Conservation (phyloP, 2,113 vertebrate species). For the Lepisosteus osseus region DNA sequence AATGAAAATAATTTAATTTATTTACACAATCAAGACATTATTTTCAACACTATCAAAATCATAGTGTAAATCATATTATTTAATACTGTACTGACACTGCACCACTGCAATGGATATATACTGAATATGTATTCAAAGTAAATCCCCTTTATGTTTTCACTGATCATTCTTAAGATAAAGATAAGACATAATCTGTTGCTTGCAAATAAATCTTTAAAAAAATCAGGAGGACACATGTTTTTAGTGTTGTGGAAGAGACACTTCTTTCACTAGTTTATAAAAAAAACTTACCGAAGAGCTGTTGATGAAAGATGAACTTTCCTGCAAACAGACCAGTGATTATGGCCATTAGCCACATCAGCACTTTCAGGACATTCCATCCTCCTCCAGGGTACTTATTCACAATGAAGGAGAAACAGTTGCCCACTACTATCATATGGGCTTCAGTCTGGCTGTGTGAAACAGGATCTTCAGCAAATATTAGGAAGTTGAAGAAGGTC, state of each 20-base stretch:
- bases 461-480: conserved; percentile 95
- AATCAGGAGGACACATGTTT: too few relatives aligned
- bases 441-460: conserved; percentile 97
- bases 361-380: conserved; percentile 88
- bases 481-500: conserved; percentile 96
- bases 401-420: conserved; percentile 95
- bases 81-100: too few relatives aligned
- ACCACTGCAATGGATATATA: too few relatives aligned
- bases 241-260: background rate
- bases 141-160: too few relatives aligned
- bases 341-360: conserved; percentile 88
- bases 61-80: too few relatives aligned
- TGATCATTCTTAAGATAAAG: too few relatives aligned
- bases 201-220: too few relatives aligned
- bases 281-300: conserved; percentile 84
- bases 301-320: conserved; percentile 93
- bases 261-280: background rate
- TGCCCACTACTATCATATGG: conserved; percentile 92
- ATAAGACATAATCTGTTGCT: too few relatives aligned
- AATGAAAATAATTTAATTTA: too few relatives aligned
- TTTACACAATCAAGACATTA: too few relatives aligned
- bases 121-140: too few relatives aligned
- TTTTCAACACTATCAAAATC: too few relatives aligned
- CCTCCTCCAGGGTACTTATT: conserved; percentile 91
- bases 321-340: conserved; percentile 84